These are phyloP conservation scores for Megaceryle maxima DNA, from an alignment of 2,113 vertebrate genomes.

Conservation along the genomic window DNA sequence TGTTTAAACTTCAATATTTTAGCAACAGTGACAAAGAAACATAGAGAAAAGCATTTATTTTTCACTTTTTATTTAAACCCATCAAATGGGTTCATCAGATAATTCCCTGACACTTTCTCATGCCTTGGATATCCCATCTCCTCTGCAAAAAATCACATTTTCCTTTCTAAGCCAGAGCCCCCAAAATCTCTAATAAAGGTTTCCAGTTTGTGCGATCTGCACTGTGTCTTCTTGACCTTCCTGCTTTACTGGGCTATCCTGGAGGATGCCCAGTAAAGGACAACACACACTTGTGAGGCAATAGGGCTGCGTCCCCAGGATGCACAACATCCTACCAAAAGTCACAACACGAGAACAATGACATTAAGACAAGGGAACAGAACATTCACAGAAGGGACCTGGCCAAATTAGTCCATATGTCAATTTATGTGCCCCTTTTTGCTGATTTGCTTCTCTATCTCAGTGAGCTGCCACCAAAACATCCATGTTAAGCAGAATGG, in stretches of 20 bases:
- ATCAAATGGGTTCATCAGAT: not conserved
- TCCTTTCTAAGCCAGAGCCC: not conserved
- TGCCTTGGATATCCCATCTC: not conserved
- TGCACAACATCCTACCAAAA: not conserved
- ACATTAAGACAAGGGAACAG: not conserved
- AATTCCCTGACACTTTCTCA: not conserved
- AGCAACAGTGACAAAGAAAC: conserved; percentile 62
- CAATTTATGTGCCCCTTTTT: not conserved
- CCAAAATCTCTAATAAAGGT: not conserved
- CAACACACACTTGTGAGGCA: not conserved
- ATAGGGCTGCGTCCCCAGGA: not conserved
- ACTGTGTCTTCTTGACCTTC: not conserved
- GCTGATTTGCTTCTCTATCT: not conserved
- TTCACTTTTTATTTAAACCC: conserved; percentile 40
- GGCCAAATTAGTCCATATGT: not conserved
- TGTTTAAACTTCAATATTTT: conserved; percentile 76
- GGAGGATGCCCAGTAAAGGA: not conserved
- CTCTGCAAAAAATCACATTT: not conserved
- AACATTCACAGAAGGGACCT: not conserved
- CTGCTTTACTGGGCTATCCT: not conserved
- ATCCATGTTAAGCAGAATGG: not conserved
- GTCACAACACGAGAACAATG: not conserved
- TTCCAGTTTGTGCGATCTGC: not conserved
- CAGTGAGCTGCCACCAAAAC: not conserved
- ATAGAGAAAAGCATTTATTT: conserved; percentile 45